These are phyloP conservation scores for Neotragus moschatus DNA, from an alignment of 2,113 vertebrate species.

Conservation along the genomic window DNA sequence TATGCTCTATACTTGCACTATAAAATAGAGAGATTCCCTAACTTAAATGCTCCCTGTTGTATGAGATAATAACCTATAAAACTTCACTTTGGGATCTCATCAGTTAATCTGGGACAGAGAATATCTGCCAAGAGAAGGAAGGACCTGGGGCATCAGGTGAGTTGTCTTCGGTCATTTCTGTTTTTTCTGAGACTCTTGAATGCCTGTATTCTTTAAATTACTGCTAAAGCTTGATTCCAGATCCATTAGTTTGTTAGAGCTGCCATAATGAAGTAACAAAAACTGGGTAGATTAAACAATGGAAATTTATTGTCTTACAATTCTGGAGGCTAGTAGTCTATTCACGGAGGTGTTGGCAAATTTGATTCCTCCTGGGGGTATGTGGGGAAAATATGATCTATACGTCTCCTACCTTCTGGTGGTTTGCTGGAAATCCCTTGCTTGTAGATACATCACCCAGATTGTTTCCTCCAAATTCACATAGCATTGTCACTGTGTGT, in stretches of 20 bases:
- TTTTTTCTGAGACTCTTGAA: not conserved
- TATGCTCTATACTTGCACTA: not conserved
- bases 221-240: not conserved
- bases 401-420: not conserved
- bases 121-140: not conserved
- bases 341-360: accelerated
- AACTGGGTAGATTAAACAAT: not conserved
- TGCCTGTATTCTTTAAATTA: not conserved
- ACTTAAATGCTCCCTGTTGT: not conserved
- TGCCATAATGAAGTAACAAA: not conserved
- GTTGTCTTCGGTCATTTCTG: not conserved
- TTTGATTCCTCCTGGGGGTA: not conserved
- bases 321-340: not conserved
- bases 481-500: not conserved
- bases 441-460: not conserved
- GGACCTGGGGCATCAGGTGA: not conserved
- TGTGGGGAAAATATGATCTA: not conserved
- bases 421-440: not conserved
- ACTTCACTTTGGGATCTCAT: not conserved
- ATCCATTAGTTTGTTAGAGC: not conserved
- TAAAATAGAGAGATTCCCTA: not conserved
- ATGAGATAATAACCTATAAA: not conserved
- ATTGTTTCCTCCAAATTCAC: not conserved
- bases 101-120: not conserved
- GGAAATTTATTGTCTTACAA: not conserved